These are phyloP conservation scores for Amorpha juglandis DNA, from an alignment of 2,888 invertebrate genomes.

Conservation along the genomic window DNA sequence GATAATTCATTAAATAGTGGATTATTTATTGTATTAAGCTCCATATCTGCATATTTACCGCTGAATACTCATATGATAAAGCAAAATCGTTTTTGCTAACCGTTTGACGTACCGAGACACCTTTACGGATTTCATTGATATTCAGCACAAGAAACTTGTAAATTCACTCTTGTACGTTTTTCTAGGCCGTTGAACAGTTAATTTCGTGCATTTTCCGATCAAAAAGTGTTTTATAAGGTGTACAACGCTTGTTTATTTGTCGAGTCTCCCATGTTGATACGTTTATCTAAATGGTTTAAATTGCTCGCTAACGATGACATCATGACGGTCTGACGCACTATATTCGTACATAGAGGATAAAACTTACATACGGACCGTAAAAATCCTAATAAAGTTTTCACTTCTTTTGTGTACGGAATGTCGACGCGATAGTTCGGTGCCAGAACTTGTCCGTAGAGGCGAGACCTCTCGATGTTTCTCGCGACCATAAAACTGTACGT, in stretches of 20 bases:
- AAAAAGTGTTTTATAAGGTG: constrained; percentile 1
- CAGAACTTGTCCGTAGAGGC: not conserved
- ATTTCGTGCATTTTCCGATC: constrained; percentile 13
- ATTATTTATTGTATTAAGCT: constrained; percentile 32
- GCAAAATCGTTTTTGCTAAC: constrained; percentile 39
- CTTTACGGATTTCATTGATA: constrained; percentile 41
- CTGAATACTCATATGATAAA: constrained; percentile 37
- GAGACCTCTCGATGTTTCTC: constrained; percentile 2
- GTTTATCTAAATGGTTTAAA: constrained; percentile 45
- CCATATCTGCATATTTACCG: constrained; percentile 27
- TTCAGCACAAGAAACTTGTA: constrained; percentile 23
- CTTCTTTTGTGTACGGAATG: constrained; percentile 5
- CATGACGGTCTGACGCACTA: constrained; percentile 44
- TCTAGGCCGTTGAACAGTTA: constrained; percentile 26
- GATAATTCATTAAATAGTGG: constrained; percentile 37
- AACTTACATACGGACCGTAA: constrained; percentile 36
- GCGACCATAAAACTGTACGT: constrained; percentile 2
- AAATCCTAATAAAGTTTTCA: constrained; percentile 28
- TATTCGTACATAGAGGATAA: constrained; percentile 36
- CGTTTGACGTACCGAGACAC: constrained; percentile 44
- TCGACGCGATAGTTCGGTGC: not conserved
- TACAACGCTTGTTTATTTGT: constrained; percentile 4
- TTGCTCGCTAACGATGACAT: constrained; percentile 57
- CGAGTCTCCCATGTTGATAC: constrained; percentile 31
- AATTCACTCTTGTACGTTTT: constrained; percentile 15